Percentiles rank a stretch among this genome's conserved stretches.
phyloP scores from a whole-genome alignment of 1,140 invertebrate species.

The Elysia chlorotica region DNA sequence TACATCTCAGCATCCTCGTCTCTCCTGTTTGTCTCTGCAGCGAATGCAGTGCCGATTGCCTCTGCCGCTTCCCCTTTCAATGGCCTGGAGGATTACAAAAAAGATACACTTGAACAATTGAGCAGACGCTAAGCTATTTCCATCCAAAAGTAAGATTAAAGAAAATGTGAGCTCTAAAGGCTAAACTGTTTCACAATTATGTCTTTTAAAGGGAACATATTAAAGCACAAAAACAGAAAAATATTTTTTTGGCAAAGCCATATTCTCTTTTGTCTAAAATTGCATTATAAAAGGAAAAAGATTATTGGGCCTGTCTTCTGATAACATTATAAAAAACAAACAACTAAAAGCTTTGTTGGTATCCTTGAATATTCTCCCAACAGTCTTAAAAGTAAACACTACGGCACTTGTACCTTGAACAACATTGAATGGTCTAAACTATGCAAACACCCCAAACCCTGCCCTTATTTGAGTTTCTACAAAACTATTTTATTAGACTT shows the following conservation, averaged over 20 bases:
- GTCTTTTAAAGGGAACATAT: not conserved
- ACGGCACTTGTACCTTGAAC: too few species aligned
- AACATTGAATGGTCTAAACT: too few species aligned
- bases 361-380: too few species aligned
- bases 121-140: not conserved
- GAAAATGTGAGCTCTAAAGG: not conserved
- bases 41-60: constrained; percentile 76
- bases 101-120: not conserved
- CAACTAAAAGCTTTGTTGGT: too few species aligned
- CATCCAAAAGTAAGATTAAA: not conserved
- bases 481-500: too few species aligned
- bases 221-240: not conserved
- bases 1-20: constrained; percentile 99
- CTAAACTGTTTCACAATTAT: too few species aligned
- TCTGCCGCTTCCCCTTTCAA: constrained; percentile 51
- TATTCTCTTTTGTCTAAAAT: not conserved
- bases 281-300: too few species aligned
- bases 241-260: not conserved
- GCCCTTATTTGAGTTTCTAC: too few species aligned
- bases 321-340: too few species aligned
- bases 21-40: constrained; percentile 95
- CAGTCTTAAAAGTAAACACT: too few species aligned
- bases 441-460: too few species aligned
- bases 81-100: constrained; percentile 30
- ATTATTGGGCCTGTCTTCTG: too few species aligned